Evolutionary conservation across 2,888 invertebrate species (phyloP), one percentile per base, ranked within the genome.

Genomic region (Limnephilus lunatus): DNA sequence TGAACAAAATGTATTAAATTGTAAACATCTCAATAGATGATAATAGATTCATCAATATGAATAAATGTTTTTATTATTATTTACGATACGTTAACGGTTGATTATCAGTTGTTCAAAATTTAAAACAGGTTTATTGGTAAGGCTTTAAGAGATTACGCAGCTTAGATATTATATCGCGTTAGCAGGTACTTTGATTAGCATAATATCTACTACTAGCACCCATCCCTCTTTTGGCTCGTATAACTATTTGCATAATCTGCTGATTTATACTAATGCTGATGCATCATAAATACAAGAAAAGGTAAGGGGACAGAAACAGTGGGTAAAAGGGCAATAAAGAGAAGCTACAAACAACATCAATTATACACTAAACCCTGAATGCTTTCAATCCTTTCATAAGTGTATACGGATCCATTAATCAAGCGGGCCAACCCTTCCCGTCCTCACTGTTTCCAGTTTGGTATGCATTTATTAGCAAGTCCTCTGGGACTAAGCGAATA

Each of bases 401-500:
- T 89, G 7, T 68, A n/a, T n/a, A 15, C 25, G 30, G n/a, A 39
- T 90, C 48, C 44, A 90, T 90, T 90, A 81, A 82, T 81, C 44
- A 90, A 15, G 3, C 90, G 25, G 31, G 35, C 44, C 39, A 39
- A 90, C 82, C 90, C 90, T 82, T 82, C 44, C 90, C 12, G 31
- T 31, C 32, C 31, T 53, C 48, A 14, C 44, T 39, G 4, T 30
- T 32, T n/a, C 14, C 48, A 25, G 81, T 89, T 32, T 30, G 19
- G 48, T 15, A 25, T 89, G 82, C 82, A 81, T 82, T 39, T 90
- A 90, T 90, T 90, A 82, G 82, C 5, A 30, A 48, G 81, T 90
- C 90, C 90, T 90, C 82, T 48, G 90, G 48, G 90, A 81, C 48
- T 30, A 48, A 90, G 90, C 82, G 82, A 90, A 90, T 82, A 90